Evolutionary conservation across 2,797 vertebrate species (phyloP).

Genomic region (Benthosema pterotum): DNA sequence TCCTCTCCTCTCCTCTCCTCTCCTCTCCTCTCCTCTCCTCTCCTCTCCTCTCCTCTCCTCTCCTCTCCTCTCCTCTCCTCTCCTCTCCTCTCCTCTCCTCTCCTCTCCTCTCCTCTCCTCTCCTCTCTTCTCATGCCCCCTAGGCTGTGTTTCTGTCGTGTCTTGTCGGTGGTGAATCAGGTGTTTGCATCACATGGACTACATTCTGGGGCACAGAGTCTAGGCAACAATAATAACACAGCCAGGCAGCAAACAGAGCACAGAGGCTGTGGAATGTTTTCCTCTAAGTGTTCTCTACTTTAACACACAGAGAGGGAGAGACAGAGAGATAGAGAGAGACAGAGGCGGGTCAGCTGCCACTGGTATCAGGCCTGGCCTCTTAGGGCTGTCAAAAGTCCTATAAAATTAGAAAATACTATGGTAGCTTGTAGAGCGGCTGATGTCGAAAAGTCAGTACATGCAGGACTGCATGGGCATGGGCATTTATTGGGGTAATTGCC

Average conservation of each 20-base stretch:
- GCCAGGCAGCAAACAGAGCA: neutral
- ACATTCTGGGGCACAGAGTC: slow-evolving; percentile 7
- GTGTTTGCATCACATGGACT: slow-evolving; percentile 9
- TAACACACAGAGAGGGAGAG: neutral
- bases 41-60: too few relatives aligned
- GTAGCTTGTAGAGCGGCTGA: too few relatives aligned
- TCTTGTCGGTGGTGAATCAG: neutral
- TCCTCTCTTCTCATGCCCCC: too few relatives aligned
- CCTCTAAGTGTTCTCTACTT: slow-evolving; percentile 3
- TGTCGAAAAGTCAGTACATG: too few relatives aligned
- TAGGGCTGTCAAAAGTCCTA: neutral
- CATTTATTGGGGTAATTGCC: neutral
- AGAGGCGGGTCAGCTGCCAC: neutral
- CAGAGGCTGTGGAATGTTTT: slow-evolving; percentile 26
- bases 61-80: too few relatives aligned
- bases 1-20: slow-evolving; percentile 1
- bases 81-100: too few relatives aligned
- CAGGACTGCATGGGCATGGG: neutral
- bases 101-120: too few relatives aligned
- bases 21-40: neutral
- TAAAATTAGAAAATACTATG: too few relatives aligned
- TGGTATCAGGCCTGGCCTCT: slow-evolving; percentile 3
- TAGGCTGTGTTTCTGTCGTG: too few relatives aligned
- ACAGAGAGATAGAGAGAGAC: neutral
- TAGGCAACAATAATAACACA: slow-evolving; percentile 15